phyloP scores from a whole-genome alignment of 2,888 invertebrate genomes.

The Epsilonema sp. region DNA sequence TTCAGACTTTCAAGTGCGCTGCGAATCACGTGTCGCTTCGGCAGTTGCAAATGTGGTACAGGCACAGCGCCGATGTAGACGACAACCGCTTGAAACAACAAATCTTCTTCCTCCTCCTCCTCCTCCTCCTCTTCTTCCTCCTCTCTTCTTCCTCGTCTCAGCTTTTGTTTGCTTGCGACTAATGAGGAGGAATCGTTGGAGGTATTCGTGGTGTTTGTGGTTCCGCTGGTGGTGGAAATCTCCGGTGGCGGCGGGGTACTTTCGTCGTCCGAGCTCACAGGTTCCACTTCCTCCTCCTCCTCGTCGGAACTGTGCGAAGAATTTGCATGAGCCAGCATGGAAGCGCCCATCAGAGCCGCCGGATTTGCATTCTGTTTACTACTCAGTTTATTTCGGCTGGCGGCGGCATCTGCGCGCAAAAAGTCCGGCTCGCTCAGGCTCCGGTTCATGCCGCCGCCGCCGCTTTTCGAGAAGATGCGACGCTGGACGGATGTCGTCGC shows the following conservation, averaged over 20 bases:
- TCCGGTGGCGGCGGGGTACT: too few relatives aligned
- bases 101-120: neutral
- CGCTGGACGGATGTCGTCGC: too few relatives aligned
- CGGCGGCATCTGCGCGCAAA: neutral
- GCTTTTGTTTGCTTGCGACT: too few relatives aligned
- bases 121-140: too few relatives aligned
- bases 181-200: neutral
- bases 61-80: constrained; percentile 89
- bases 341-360: neutral
- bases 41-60: constrained; percentile 67
- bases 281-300: neutral
- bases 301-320: neutral
- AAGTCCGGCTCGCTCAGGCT: neutral
- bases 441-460: neutral
- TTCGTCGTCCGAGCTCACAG: neutral
- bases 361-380: too few relatives aligned
- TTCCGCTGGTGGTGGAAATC: too few relatives aligned
- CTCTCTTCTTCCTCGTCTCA: too few relatives aligned
- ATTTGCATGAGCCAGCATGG: neutral
- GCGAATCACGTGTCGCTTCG: constrained; percentile 58
- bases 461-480: too few relatives aligned
- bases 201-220: too few relatives aligned
- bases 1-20: constrained; percentile 40
- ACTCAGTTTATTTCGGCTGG: neutral
- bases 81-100: constrained; percentile 39